Percentiles rank a stretch among this genome's conserved stretches.
phyloP scores from a whole-genome alignment of 2,113 vertebrate genomes.

The Bettongia penicillata region DNA sequence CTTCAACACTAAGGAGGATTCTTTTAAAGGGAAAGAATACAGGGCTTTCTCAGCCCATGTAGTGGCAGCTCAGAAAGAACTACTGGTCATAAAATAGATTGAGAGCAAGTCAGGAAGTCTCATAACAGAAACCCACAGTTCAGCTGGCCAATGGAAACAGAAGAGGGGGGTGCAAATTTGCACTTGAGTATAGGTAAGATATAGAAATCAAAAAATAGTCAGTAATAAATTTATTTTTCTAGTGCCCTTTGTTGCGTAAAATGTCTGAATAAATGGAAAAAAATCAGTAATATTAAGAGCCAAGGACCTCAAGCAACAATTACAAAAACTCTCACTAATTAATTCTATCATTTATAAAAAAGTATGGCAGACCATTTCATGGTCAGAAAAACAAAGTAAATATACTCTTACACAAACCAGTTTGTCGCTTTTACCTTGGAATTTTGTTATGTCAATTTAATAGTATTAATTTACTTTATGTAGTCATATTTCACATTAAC shows the following conservation, averaged over 20 bases:
- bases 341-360: neutral
- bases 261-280: neutral
- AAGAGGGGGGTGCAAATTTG: neutral
- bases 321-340: neutral
- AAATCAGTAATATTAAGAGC: neutral
- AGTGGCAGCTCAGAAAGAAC: neutral
- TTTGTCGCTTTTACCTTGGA: neutral
- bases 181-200: neutral
- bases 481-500: neutral
- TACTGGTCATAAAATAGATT: neutral
- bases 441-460: neutral
- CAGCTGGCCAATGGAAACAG: neutral
- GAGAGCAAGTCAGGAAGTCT: neutral
- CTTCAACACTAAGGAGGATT: neutral
- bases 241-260: neutral
- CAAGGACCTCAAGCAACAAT: neutral
- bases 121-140: neutral
- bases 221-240: neutral
- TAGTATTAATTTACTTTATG: neutral
- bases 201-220: neutral
- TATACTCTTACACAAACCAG: neutral
- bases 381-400: no score
- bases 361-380: neutral
- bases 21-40: neutral
- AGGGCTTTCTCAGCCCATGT: neutral